phyloP scores from a whole-genome alignment of 2,113 vertebrate genomes.

The Melanerpes formicivorus region DNA sequence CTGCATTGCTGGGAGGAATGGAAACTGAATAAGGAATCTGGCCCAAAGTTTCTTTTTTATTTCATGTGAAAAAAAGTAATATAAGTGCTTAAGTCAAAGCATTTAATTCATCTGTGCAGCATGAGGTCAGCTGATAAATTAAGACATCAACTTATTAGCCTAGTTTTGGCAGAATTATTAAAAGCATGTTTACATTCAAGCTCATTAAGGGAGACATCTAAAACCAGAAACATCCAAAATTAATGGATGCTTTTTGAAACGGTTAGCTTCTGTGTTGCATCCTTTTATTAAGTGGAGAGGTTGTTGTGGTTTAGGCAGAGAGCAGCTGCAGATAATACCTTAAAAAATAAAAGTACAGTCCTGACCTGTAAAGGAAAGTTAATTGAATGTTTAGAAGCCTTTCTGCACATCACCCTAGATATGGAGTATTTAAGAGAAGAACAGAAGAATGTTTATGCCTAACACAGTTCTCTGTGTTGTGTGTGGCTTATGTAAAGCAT shows the following conservation, averaged over 20 bases:
- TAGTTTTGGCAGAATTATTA: slow-evolving; percentile 63
- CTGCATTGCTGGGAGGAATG: background rate
- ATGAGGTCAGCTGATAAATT: slow-evolving; percentile 54
- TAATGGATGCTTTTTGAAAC: slow-evolving; percentile 54
- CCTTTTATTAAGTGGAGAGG: slow-evolving; percentile 41
- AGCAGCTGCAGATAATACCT: slow-evolving; percentile 4
- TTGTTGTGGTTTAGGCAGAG: slow-evolving; percentile 40
- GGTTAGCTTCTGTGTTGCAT: slow-evolving; percentile 41
- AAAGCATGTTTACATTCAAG: slow-evolving; percentile 51
- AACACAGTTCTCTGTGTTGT: background rate
- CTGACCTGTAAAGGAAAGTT: background rate
- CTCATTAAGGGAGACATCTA: slow-evolving; percentile 57
- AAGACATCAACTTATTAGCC: slow-evolving; percentile 41
- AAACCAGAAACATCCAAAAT: slow-evolving; percentile 53
- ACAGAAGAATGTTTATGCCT: background rate
- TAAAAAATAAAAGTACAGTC: background rate
- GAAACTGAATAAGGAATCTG: background rate
- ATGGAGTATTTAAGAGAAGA: background rate
- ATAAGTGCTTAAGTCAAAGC: slow-evolving; percentile 3
- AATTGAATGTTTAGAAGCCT: background rate
- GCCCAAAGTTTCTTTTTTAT: background rate
- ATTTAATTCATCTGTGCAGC: slow-evolving; percentile 28
- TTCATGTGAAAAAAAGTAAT: background rate
- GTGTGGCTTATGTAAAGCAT: background rate
- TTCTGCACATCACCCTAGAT: background rate